Evolutionary conservation across 2,888 invertebrate genomes (phyloP).

Genomic region (Caenorhabditis zanzibari): DNA sequence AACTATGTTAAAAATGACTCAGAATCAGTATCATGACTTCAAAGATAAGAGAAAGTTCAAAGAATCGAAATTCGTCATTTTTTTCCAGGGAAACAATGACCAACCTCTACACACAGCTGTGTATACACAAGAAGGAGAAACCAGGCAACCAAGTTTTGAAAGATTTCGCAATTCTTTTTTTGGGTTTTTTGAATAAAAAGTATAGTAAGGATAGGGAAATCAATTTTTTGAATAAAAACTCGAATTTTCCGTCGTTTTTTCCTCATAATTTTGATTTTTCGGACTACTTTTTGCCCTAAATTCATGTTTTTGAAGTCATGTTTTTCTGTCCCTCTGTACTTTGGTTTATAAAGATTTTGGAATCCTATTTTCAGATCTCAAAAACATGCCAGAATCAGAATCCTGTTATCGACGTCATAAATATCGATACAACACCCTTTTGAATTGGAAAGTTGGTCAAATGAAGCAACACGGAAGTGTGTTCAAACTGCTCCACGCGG

Average conservation of each 20-base stretch:
- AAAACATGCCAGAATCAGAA: constrained; percentile 15
- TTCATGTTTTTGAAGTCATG: background rate
- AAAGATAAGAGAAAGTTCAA: background rate
- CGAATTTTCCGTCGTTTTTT: no score
- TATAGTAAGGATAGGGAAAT: no score
- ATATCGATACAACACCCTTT: background rate
- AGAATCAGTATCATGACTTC: no score
- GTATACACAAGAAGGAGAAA: background rate
- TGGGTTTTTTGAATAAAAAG: background rate
- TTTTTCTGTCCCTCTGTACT: background rate
- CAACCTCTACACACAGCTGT: constrained; percentile 12
- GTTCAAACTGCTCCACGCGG: constrained; percentile 13
- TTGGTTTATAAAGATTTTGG: background rate
- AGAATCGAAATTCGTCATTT: background rate
- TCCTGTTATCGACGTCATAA: background rate
- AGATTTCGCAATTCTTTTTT: constrained; percentile 18
- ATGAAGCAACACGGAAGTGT: background rate
- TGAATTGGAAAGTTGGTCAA: constrained; percentile 30
- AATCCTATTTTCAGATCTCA: constrained; percentile 6
- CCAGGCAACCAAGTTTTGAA: constrained; percentile 6
- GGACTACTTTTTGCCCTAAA: background rate
- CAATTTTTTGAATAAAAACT: no score
- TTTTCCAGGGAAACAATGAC: background rate
- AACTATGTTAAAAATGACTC: no score
- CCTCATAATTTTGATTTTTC: no score